These are phyloP conservation scores for Boloria euphrosyne DNA, from an alignment of 2,888 invertebrate genomes.

Conservation along the genomic window DNA sequence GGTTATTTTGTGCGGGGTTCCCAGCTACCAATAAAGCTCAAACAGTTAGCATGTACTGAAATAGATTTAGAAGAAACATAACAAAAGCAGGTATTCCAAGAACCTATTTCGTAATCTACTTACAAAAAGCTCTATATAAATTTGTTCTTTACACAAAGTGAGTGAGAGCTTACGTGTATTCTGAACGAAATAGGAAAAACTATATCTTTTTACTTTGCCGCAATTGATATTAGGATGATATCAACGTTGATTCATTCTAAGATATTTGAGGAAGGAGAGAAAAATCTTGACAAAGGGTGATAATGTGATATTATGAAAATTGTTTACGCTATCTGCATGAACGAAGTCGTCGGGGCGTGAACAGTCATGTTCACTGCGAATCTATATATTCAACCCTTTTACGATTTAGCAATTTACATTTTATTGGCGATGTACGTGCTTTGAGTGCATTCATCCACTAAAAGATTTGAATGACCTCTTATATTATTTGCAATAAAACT, in stretches of 20 bases:
- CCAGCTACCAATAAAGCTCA: no score
- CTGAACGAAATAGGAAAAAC: not conserved
- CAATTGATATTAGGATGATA: slow-evolving; percentile 28
- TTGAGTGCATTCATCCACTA: slow-evolving; percentile 60
- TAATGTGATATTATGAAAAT: slow-evolving; percentile 66
- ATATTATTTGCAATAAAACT: not conserved
- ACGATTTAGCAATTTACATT: slow-evolving; percentile 74
- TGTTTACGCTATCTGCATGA: slow-evolving; percentile 52
- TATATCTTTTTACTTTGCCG: slow-evolving; percentile 27
- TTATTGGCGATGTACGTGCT: slow-evolving; percentile 59
- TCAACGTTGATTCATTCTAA: no score
- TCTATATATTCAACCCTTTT: slow-evolving; percentile 80
- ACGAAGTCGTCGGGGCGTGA: slow-evolving; percentile 41
- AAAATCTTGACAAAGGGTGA: slow-evolving; percentile 51
- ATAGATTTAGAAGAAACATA: no score
- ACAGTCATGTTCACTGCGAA: slow-evolving; percentile 70
- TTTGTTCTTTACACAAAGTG: no score
- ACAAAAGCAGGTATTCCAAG: no score
- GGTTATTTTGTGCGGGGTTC: no score
- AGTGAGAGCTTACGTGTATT: no score
- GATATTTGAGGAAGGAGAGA: slow-evolving; percentile 46
- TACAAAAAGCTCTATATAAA: no score
- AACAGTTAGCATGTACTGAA: no score
- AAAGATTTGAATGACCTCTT: slow-evolving; percentile 66
- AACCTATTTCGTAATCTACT: no score